Evolutionary conservation across 2,797 vertebrate genomes (phyloP), one percentile per base, ranked within the genome.

Genomic region (Stomatorhinus walkeri): DNA sequence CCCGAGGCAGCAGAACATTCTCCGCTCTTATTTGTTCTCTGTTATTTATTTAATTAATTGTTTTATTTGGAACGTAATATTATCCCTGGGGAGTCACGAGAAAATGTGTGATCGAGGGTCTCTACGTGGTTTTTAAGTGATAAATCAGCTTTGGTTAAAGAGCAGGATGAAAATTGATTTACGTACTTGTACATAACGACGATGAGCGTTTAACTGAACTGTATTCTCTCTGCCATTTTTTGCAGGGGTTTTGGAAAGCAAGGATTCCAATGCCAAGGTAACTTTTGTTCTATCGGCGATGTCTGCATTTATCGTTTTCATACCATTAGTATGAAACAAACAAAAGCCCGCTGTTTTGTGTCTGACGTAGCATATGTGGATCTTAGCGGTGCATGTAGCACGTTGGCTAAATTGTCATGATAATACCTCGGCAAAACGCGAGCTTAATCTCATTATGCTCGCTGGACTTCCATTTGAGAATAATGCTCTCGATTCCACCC

Each of bases 181-280:
- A 22, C 22, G 19, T 4, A 14, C 24, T 84, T 64, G 16, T 9
- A 64, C 32, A n/a, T 79, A 40, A 81, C n/a, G 40, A 61, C 7
- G n/a, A 16, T 81, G 16, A 87, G 6, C 43, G 28, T n/a, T 10
- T 54, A n/a, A 32, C 28, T 49, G 16, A 64, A 52, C 36, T 83
- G 24, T 89, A 52, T 89, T 91, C 87, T 76, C 72, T 91, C 10
- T 88, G 90, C 56, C 89, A 91, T 92, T 89, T 91, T 91, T 92
- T 93, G 88, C 96, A 99, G 98, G 98, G 98, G 98, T 90, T 99
- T 99, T 96, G 98, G 98, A 89, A 99, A 99, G 92, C 98, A 99
- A 96, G 98, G 98, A 96, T 99, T 99, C 94, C 98, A 99, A 94
- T 99, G 98, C 95, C 98, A 99, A 98, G 98, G 98, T 99, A 99